phyloP scores from a whole-genome alignment of 2,113 vertebrate genomes.

The Aegithalos caudatus region DNA sequence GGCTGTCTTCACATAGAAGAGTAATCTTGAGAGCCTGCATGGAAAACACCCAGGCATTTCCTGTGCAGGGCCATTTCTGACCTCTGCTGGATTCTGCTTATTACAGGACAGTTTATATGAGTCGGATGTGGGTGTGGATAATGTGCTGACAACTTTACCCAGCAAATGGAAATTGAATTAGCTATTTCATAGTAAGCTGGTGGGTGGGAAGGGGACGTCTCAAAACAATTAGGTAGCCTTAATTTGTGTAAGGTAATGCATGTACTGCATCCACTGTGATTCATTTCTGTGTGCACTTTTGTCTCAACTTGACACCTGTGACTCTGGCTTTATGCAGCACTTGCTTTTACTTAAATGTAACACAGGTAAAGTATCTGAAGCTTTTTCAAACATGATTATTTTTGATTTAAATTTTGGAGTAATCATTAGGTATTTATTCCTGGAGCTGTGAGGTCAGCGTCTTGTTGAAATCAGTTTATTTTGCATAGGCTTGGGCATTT shows the following conservation, averaged over 20 bases:
- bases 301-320: neutral
- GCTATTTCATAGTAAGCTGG: neutral
- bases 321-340: neutral
- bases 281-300: neutral
- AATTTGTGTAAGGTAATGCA: neutral
- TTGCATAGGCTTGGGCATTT: neutral
- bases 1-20: neutral
- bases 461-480: neutral
- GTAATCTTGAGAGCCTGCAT: neutral
- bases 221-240: constrained; percentile 15
- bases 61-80: constrained; percentile 44
- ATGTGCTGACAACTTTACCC: constrained; percentile 16
- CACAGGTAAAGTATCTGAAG: neutral
- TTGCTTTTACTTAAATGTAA: neutral
- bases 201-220: constrained; percentile 39
- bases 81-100: constrained; percentile 52
- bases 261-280: neutral
- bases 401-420: neutral
- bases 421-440: neutral
- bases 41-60: constrained; percentile 42
- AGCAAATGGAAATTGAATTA: constrained; percentile 52
- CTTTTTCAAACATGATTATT: neutral
- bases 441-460: neutral
- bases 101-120: constrained; percentile 46
- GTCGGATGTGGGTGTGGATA: constrained; percentile 51